Conservation (phyloP, 2,113 vertebrate species). For the Bubalus kerabau region DNA sequence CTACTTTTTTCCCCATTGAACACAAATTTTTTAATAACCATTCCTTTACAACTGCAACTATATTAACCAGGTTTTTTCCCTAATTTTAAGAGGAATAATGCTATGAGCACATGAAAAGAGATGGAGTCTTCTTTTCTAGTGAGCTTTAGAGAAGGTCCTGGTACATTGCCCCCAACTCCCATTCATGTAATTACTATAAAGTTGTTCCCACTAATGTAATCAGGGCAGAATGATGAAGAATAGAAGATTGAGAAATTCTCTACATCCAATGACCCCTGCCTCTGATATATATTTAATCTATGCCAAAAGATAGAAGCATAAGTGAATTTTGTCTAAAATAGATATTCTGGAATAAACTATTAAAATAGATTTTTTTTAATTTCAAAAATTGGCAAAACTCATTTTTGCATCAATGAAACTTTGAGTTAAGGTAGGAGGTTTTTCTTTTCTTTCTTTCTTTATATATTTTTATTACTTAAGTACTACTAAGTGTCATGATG, state of each 20-base stretch:
- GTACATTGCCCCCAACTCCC: background rate
- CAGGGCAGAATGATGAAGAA: background rate
- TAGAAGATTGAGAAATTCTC: fast-evolving
- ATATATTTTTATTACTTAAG: background rate
- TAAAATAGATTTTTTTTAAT: too few species aligned
- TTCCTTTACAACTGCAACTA: background rate
- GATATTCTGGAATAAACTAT: background rate
- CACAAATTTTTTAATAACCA: background rate
- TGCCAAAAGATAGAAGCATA: background rate
- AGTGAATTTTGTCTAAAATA: background rate
- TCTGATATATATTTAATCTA: background rate
- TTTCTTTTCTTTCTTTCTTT: too few species aligned
- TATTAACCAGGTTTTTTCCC: background rate
- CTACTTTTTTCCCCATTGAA: background rate
- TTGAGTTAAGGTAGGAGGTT: background rate
- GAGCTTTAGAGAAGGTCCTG: background rate
- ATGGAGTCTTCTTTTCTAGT: background rate
- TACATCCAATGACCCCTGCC: background rate
- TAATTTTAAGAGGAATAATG: background rate
- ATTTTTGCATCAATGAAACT: background rate
- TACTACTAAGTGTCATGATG: background rate
- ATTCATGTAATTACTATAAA: background rate
- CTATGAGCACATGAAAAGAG: background rate
- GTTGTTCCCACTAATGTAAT: background rate
- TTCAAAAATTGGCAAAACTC: background rate